phyloP scores from a whole-genome alignment of 2,797 vertebrate species.

The Sebastes hubbsi region DNA sequence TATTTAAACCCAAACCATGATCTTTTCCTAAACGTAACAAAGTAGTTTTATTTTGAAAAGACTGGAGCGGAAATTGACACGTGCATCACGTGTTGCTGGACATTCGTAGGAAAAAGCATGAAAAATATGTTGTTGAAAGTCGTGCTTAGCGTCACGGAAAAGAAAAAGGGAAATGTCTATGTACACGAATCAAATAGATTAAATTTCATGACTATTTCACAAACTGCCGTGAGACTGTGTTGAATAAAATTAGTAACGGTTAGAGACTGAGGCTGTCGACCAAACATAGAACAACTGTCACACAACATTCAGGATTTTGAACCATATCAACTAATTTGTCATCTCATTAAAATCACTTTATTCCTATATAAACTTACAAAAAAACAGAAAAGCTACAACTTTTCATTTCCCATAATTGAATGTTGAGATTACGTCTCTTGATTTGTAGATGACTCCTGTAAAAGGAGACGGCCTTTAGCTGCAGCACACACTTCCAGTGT shows the following conservation, averaged over 20 bases:
- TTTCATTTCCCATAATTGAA: constrained; percentile 6
- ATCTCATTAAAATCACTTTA: not conserved
- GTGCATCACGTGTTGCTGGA: too few species aligned
- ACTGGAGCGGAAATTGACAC: too few species aligned
- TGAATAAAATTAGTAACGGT: not conserved
- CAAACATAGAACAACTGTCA: not conserved
- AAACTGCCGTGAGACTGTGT: too few species aligned
- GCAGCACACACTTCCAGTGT: constrained; percentile 37
- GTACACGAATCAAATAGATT: too few species aligned
- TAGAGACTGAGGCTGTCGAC: not conserved
- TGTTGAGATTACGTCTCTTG: constrained; percentile 19
- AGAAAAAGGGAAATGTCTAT: too few species aligned
- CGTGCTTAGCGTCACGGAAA: too few species aligned
- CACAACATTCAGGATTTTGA: not conserved
- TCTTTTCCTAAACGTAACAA: too few species aligned
- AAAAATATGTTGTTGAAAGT: too few species aligned
- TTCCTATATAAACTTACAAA: not conserved
- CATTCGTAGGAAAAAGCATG: too few species aligned
- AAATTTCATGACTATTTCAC: too few species aligned
- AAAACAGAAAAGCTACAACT: not conserved
- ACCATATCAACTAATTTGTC: not conserved
- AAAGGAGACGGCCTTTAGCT: constrained; percentile 44
- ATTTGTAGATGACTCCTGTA: constrained; percentile 37
- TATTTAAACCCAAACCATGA: too few species aligned
- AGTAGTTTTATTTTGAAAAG: too few species aligned